Conservation (phyloP, 2,888 invertebrate genomes). For the Dasysyrphus albostriatus region DNA sequence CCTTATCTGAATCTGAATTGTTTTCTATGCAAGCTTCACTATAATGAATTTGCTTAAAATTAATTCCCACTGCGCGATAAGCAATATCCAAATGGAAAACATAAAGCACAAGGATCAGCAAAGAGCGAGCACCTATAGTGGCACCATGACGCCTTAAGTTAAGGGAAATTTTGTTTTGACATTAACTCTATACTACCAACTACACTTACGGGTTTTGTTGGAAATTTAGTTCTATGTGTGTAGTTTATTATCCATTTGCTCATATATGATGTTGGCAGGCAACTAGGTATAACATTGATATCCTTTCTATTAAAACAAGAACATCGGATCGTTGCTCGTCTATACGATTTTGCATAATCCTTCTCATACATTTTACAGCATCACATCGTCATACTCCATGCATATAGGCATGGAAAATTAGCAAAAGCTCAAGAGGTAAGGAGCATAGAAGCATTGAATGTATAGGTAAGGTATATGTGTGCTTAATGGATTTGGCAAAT, state of each 20-base stretch:
- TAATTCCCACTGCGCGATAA: conserved; percentile 15
- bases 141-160: neutral
- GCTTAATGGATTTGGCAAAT: conserved; percentile 31
- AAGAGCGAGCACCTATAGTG: neutral
- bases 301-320: conserved; percentile 44
- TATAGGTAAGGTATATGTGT: neutral
- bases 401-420: neutral
- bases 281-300: conserved; percentile 28
- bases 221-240: conserved; percentile 11
- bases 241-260: conserved; percentile 28
- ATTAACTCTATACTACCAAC: neutral
- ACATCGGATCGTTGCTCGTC: conserved; percentile 22
- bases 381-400: neutral
- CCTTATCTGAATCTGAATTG: neutral
- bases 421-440: conserved; percentile 19
- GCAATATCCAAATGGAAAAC: neutral
- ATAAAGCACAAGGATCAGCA: neutral
- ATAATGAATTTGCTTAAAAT: conserved; percentile 7
- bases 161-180: neutral
- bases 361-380: conserved; percentile 9
- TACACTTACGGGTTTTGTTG: neutral
- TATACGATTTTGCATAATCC: conserved; percentile 57
- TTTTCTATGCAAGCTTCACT: conserved; percentile 9
- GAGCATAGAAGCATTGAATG: neutral
- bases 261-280: neutral